Evolutionary conservation across 2,888 invertebrate genomes (phyloP), one percentile per base, ranked within the genome.

Genomic region (Ennomos fuscantarius): DNA sequence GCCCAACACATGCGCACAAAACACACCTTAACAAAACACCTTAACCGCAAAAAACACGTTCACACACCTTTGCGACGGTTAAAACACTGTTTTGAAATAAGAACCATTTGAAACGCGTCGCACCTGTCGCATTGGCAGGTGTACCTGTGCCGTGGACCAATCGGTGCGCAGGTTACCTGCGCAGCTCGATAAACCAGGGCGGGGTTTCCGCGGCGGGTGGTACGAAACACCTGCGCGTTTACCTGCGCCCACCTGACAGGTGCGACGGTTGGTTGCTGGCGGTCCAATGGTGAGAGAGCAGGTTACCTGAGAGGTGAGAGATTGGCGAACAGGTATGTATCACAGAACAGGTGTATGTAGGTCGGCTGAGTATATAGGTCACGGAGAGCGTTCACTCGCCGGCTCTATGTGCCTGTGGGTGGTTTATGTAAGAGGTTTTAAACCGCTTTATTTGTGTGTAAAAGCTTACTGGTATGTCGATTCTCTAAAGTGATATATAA

Each of bases 81-180:
- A 63, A 73, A 63, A 67, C 60, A 80, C 80, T 73, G 74, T 64
- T 66, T 67, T 61, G 46, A 41, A 49, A 66, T 56, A 46, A 55
- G 57, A 67, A 66, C 55, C 24, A 37, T 58, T 36, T 40, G 34
- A 36, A 45, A 52, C 37, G 31, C 42, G 45, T 59, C 65, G 60
- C 81, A 89, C 86, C 85, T 89, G 64, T 59, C 57, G 84, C 74
- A 66, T 72, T 59, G 69, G 70, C 79, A 82, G 78, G 78, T 82
- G 60, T 80, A 89, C 88, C 87, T 87, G 88, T 64, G 66, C 69
- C 69, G 68, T 68, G 81, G 75, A 74, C 87, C 91, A 92, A 92
- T 92, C 86, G 81, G 79, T 88, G 91, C 91, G 91, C 91, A 92
- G 76, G 77, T 73, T 73, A 89, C 90, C 88, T 90, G 91, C 91